Evolutionary conservation across 2,888 invertebrate genomes (phyloP).

Genomic region (Pandemis corylana): DNA sequence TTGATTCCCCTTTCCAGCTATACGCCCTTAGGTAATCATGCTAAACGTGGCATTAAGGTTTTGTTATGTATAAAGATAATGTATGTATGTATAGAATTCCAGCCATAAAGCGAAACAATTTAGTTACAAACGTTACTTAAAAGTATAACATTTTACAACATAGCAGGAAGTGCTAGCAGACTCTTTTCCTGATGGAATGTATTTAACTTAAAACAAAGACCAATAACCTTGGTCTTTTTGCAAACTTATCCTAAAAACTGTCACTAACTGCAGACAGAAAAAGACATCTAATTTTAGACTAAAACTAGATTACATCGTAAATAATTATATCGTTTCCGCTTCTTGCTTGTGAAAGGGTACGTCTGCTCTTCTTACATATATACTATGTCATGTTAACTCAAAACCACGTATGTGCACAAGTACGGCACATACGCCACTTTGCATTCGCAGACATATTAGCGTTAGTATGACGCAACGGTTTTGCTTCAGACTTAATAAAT

Average conservation of each 20-base stretch:
- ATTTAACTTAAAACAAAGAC: neutral
- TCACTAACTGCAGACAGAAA: neutral
- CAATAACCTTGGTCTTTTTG: neutral
- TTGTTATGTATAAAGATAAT: too few species aligned
- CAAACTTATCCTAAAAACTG: neutral
- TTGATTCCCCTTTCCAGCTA: too few species aligned
- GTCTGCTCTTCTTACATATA: conserved; percentile 20
- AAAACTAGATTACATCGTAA: conserved; percentile 17
- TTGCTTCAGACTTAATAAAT: conserved; percentile 16
- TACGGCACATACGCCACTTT: neutral
- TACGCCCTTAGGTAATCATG: too few species aligned
- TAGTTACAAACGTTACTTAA: neutral
- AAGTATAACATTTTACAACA: neutral
- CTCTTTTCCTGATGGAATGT: neutral
- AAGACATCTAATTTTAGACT: conserved; percentile 1
- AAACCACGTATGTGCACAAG: neutral
- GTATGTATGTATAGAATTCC: too few species aligned
- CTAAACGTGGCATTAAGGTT: too few species aligned
- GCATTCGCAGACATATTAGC: neutral
- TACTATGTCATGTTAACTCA: neutral
- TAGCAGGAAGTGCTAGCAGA: neutral
- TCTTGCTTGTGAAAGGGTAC: conserved; percentile 37
- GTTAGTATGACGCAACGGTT: conserved; percentile 12
- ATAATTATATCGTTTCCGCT: conserved; percentile 34
- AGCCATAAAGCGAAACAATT: neutral